These are phyloP conservation scores for Eidolon dupreanum DNA, from an alignment of 2,797 vertebrate species.

Conservation along the genomic window DNA sequence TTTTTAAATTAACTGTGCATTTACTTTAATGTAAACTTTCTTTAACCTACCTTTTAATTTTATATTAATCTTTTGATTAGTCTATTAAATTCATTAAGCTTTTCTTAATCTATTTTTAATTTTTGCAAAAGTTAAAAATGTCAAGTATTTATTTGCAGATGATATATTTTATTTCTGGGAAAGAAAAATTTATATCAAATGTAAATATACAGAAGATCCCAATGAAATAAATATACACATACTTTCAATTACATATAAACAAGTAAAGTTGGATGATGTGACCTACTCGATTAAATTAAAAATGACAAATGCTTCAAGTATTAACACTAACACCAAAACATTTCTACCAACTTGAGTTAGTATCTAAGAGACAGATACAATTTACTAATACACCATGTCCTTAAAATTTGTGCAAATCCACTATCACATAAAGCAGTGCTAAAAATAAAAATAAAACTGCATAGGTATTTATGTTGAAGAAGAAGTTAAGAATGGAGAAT, in stretches of 20 bases:
- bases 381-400: neutral
- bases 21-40: constrained; percentile 18
- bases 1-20: neutral
- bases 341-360: neutral
- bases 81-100: neutral
- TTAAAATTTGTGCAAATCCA: neutral
- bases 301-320: neutral
- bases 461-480: neutral
- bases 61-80: neutral
- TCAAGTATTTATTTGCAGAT: neutral
- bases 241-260: neutral
- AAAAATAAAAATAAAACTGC: neutral
- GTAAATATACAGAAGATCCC: neutral
- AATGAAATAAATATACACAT: neutral
- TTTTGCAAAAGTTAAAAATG: neutral
- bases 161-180: neutral
- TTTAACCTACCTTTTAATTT: neutral
- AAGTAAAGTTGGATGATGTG: neutral
- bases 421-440: neutral
- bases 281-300: constrained; percentile 2
- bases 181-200: constrained; percentile 17
- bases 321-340: neutral
- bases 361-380: neutral
- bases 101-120: neutral
- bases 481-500: neutral